Base-by-base conservation (phyloP, 2,797 vertebrate species). In the Remorina albescens region DNA sequence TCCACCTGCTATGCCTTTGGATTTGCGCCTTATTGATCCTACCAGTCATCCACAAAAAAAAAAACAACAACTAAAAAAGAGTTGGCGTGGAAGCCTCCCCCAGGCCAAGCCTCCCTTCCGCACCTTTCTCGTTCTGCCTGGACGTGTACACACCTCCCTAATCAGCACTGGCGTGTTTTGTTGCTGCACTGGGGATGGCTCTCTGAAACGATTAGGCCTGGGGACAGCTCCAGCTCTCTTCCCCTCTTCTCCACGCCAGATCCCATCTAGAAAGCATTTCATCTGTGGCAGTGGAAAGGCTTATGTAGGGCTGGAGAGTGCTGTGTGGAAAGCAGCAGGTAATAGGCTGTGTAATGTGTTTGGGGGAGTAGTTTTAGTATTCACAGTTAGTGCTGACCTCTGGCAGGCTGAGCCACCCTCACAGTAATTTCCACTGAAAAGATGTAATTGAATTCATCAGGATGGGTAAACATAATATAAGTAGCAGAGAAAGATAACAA, bases 221-320 rank as follows among this genome's bases (percentile, higher is more conserved):
- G 83, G 86, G 92, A 93, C 91, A 88, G 88, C 89, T 85, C 84
- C 74, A 47, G 88, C 87, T 89, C 90, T 91, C 88, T 89, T 88
- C 81, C 74, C 90, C 88, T 86, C 82, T 89, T 88, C 90, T 89
- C 84, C 63, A 88, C 18, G 94, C 94, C 93, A 92, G 86, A 92
- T 93, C 87, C 88, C 89, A 94, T 95, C 93, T 90, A 88, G 85
- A 93, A 93, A 93, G 88, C 91, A 93, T 93, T 94, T 94, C 91
- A 94, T 94, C 92, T 94, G 90, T 89, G 86, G 69, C 78, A 34
- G 83, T 74, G 78, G 77, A 80, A 80, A 79, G 85, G 87, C 83
- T 83, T 86, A 83, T 74, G 86, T 75, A 65, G 79, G 88, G 87
- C 84, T 59, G 64, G 69, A 67, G 72, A 86, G 78, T 76, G 70